Base-by-base conservation (phyloP, 2,888 invertebrate genomes). In the Neuroscelio doddi region DNA sequence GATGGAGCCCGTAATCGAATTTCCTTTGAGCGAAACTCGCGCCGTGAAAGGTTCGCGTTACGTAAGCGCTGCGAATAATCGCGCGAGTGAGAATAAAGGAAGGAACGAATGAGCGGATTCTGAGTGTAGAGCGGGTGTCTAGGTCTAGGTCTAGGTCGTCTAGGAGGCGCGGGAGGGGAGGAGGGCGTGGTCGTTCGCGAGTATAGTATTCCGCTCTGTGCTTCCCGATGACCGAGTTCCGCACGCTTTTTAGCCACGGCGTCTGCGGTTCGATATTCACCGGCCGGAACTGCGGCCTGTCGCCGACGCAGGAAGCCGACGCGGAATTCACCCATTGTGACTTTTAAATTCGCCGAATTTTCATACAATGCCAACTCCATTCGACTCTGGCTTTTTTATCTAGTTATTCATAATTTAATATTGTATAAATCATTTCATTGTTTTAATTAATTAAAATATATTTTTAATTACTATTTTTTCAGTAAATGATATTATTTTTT, bases 131-230 rank as follows among this genome's bases (percentile, higher is more conserved):
- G 64, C 51, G 51, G 36, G 63, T n/a, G n/a, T 69, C 75, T 71
- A 73, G 75, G 80, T 82, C 81, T 81, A 80, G 81, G 81, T 81
- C 81, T 81, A 79, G 79, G 81, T 80, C 80, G 77, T 71, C 72
- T 70, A 64, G 70, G 36, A 47, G 65, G 36, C 49, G 34, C 27
- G 64, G 30, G 14, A 29, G 46, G 50, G 34, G 38, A 47, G 55
- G 61, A 52, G 59, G 66, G 64, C 64, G 64, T 64, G 65, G 65
- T 59, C 58, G 38, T 46, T 32, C 47, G 61, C 56, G 57, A 67
- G 16, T 24, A 4, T 8, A 8, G 42, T 12, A 26, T 34, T 42
- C 10, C 16, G 46, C 51, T 52, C 34, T 34, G 50, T 69, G 71
- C 75, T 74, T 74, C 70, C 75, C 49, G 56, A 24, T 78, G 73